These are phyloP conservation scores for Drosophila austrosaltans DNA, from an alignment of 2,888 invertebrate genomes.

Conservation along the genomic window DNA sequence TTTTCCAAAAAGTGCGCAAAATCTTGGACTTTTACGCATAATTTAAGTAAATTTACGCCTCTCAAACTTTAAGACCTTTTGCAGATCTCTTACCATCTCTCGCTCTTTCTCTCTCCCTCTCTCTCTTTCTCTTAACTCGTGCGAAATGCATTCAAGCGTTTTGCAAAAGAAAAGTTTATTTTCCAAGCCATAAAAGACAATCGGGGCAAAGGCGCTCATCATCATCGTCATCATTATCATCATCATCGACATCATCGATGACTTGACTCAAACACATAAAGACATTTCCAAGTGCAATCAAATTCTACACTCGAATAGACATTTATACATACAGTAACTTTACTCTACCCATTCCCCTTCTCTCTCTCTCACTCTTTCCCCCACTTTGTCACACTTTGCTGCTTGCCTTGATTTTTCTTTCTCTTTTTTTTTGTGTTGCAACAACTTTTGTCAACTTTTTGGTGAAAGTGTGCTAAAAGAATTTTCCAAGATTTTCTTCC, in stretches of 20 bases:
- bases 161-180: constrained; percentile 74
- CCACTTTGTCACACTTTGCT: constrained; percentile 70
- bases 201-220: constrained; percentile 58
- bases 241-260: constrained; percentile 55
- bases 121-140: constrained; percentile 28
- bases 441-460: constrained; percentile 63
- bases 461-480: constrained; percentile 63
- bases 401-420: constrained; percentile 27
- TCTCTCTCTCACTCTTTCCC: neutral
- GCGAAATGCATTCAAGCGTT: constrained; percentile 62
- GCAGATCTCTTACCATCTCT: constrained; percentile 3
- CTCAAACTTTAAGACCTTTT: constrained; percentile 55
- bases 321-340: constrained; percentile 51
- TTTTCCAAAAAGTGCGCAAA: constrained; percentile 32
- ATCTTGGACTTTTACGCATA: constrained; percentile 61
- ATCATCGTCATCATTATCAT: constrained; percentile 17
- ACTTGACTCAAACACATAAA: constrained; percentile 69
- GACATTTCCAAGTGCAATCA: constrained; percentile 81
- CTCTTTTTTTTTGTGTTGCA: constrained; percentile 39
- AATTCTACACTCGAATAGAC: constrained; percentile 80
- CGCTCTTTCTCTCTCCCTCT: constrained; percentile 1
- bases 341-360: neutral
- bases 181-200: constrained; percentile 79
- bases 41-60: constrained; percentile 75
- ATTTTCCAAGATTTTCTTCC: constrained; percentile 40